Evolutionary conservation across 2,888 invertebrate species (phyloP), one percentile per base, ranked within the genome.

Genomic region (Apamea crenata): DNA sequence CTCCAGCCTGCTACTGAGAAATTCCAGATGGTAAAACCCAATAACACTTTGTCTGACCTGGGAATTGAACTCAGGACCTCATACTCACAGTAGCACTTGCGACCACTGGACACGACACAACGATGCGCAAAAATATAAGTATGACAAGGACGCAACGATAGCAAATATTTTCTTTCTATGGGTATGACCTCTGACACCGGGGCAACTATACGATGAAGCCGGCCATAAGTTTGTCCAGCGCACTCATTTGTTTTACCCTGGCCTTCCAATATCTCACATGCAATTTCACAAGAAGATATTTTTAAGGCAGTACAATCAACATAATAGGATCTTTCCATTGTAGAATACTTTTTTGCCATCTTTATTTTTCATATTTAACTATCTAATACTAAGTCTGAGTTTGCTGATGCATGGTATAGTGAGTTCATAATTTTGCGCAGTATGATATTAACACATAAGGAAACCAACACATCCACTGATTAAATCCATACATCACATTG

Each of bases 401-500:
- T 53, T 32, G 4, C 1, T 50, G 4, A 29, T 7, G 47, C 10
- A 36, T 67, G 1, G 0, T 56, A 29, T 44, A 10, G 21, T 5
- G 2, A 67, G 61, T 44, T 29, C 8, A 32, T 81, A 3, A 85
- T 69, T 44, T 73, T 50, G 4, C 56, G 6, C 68, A 47, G 7
- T 40, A 56, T 65, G 10, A 67, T 59, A 40, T 79, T 68, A 85
- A 32, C 40, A 73, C 44, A 7, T 32, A 53, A 16, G 44, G 36
- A 68, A 81, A 82, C 65, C 44, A 69, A 83, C 74, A 74, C 59
- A 73, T 65, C 2, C 67, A 68, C 86, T 85, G 86, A 83, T 83
- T 83, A 83, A 83, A 85, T 81, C 82, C 82, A 82, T 82, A 81
- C 59, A 82, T 85, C 82, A 82, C 36, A 61, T 29, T 16, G 85